Evolutionary conservation across 2,113 vertebrate species (phyloP).

Genomic region (Catharus minimus): DNA sequence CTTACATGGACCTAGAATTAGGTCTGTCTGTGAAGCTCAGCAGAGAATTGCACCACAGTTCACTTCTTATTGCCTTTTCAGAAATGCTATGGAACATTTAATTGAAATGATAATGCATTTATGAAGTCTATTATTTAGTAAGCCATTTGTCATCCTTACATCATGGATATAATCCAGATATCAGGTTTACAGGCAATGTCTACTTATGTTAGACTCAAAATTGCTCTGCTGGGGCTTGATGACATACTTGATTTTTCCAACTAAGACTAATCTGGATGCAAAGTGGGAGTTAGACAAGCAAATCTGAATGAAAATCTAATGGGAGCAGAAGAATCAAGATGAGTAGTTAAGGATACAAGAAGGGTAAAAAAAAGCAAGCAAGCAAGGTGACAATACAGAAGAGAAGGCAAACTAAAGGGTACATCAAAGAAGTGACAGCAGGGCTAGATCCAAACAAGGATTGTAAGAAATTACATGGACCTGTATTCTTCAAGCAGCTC

Average conservation of each 20-base stretch:
- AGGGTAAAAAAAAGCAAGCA: not conserved
- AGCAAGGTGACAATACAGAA: not conserved
- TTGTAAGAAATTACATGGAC: not conserved
- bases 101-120: conserved; percentile 10
- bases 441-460: not conserved
- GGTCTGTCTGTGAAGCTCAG: not conserved
- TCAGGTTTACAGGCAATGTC: not conserved
- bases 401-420: not conserved
- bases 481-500: not conserved
- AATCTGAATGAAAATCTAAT: not conserved
- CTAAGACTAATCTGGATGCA: not conserved
- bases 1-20: not conserved
- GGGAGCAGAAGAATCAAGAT: not conserved
- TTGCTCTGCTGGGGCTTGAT: not conserved
- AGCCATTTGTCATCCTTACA: conserved; percentile 14
- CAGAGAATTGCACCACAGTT: not conserved
- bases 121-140: conserved; percentile 8
- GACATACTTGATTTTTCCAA: not conserved
- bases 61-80: not conserved
- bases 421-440: not conserved
- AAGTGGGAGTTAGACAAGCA: not conserved
- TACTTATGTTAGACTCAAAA: not conserved
- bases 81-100: not conserved
- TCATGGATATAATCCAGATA: not conserved
- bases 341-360: not conserved